Base-by-base conservation (phyloP, 2,888 invertebrate genomes). In the Pegoplata infirma region DNA sequence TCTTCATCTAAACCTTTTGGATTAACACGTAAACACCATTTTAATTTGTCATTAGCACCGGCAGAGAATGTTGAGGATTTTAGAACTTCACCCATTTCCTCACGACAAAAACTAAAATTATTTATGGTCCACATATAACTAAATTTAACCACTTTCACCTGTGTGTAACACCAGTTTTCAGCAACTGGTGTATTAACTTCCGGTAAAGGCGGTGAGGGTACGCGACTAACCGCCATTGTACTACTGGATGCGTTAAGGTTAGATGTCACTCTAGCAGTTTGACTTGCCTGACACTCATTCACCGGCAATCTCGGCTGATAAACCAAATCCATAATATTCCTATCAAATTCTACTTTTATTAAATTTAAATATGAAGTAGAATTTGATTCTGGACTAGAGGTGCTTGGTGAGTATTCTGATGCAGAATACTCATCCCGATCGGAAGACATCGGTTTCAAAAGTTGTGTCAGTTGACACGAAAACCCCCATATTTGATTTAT, bases 61-160 rank as follows among this genome's bases (percentile, higher is more conserved):
- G 99, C 99, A 84, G 98, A 99, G 92, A 99, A 99, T 86, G 99
- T 98, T 87, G 99, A 99, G 90, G 98, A 98, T 92, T 99, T 99
- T 89, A 99, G 93, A 85, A 99, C 99, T 92, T 99, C 99, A 86
- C 99, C 99, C 99, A 99, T 99, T 92, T 99, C 99, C 92, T 99
- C 99, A 86, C 99, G 96, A 92, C 99, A 99, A 92, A 99, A 99
- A 92, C 98, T 98, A 92, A 99, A 99, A 94, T 99, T 99, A 92
- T 99, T 99, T 92, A 99, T 99, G 90, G 99, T 99, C 99, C 99
- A 99, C 97, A 99, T 99, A 91, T 99, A 99, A 91, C 98, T 98
- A 94, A 99, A 99, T 92, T 99, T 99, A 86, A 99, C 98, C 91
- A 99, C 99, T 94, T 99, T 99, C 90, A 99, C 98, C 98, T 98